Evolutionary conservation across 2,113 vertebrate genomes (phyloP).

Genomic region (Oncorhynchus gorbuscha): DNA sequence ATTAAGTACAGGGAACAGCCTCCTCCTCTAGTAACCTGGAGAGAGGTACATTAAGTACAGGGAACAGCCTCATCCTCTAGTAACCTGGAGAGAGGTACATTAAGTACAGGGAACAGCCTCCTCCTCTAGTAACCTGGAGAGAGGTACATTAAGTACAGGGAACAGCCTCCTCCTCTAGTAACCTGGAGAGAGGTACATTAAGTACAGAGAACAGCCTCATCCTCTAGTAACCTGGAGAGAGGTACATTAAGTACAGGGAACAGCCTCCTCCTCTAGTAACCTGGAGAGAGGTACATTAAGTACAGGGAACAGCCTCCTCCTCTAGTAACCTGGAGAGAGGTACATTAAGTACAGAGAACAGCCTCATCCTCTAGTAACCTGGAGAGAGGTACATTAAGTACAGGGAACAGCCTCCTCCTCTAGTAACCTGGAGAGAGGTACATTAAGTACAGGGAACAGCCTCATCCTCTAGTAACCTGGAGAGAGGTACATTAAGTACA

Average conservation of each 20-base stretch:
- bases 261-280: not conserved
- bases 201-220: too few relatives aligned
- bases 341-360: not conserved
- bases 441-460: too few relatives aligned
- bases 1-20: conserved; percentile 41
- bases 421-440: too few relatives aligned
- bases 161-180: not conserved
- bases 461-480: too few relatives aligned
- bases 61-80: conserved; percentile 85
- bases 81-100: conserved; percentile 69
- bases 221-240: too few relatives aligned
- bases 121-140: conserved; percentile 81
- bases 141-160: not conserved
- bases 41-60: conserved; percentile 1
- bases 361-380: conserved; percentile 81
- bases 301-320: conserved; percentile 76
- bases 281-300: not conserved
- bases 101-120: not conserved
- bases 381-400: conserved; percentile 16
- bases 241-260: not conserved
- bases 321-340: conserved; percentile 81
- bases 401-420: not conserved
- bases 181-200: too few relatives aligned
- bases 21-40: conserved; percentile 91
- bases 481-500: not conserved